These are phyloP conservation scores for Limnephilus marmoratus DNA, from an alignment of 2,888 invertebrate genomes.

Conservation along the genomic window DNA sequence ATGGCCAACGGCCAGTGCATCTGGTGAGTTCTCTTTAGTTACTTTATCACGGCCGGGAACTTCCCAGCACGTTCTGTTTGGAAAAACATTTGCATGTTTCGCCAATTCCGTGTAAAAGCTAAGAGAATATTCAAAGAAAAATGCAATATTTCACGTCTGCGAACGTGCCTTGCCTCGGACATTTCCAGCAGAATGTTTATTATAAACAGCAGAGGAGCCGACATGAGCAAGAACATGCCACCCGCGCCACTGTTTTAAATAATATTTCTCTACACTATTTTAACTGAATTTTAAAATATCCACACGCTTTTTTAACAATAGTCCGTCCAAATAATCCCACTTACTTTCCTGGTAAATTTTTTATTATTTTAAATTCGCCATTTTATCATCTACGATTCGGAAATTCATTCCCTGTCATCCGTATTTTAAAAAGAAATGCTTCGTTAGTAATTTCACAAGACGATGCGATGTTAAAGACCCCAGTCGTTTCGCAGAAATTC, in stretches of 20 bases:
- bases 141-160: constrained; percentile 27
- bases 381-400: neutral
- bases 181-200: neutral
- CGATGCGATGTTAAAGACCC: too few relatives aligned
- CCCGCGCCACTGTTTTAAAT: neutral
- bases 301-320: neutral
- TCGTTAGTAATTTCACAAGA: too few relatives aligned
- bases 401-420: neutral
- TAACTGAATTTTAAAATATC: neutral
- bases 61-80: constrained; percentile 5
- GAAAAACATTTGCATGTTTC: constrained; percentile 28
- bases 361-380: neutral
- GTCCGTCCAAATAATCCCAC: too few relatives aligned
- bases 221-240: neutral
- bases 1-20: neutral
- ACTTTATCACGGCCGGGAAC: neutral
- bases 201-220: neutral
- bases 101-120: constrained; percentile 19
- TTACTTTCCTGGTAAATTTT: neutral
- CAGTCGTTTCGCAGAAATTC: too few relatives aligned
- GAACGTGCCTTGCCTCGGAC: neutral
- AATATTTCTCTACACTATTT: neutral
- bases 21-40: neutral
- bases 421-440: too few relatives aligned
- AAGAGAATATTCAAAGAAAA: constrained; percentile 23